Evolutionary conservation across 2,888 invertebrate genomes (phyloP).

Genomic region (Ennomos quercinarius): DNA sequence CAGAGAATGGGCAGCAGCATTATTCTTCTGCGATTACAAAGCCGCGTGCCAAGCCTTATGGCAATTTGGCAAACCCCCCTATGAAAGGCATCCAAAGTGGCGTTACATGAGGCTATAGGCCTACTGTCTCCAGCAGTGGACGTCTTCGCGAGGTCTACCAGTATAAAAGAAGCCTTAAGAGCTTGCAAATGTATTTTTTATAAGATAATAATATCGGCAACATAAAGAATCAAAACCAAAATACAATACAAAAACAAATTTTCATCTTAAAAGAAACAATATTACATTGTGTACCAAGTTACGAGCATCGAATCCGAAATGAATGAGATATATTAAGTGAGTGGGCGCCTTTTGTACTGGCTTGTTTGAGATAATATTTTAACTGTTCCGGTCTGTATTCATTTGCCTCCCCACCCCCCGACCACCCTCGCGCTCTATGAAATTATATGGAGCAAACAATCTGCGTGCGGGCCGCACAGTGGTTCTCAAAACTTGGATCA

Average conservation of each 20-base stretch:
- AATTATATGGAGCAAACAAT: conserved; percentile 77
- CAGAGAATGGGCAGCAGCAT: too few relatives aligned
- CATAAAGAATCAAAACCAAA: not conserved
- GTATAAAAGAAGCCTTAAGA: too few relatives aligned
- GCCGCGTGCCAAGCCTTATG: too few relatives aligned
- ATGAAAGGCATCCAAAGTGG: too few relatives aligned
- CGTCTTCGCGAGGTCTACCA: too few relatives aligned
- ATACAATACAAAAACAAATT: conserved; percentile 14
- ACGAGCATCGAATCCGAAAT: conserved; percentile 42
- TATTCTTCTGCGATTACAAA: too few relatives aligned
- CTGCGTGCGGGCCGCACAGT: conserved; percentile 47
- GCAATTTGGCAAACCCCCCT: too few relatives aligned
- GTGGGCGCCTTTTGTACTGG: conserved; percentile 62
- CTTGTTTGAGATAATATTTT: conserved; percentile 62
- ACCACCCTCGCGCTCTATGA: conserved; percentile 57
- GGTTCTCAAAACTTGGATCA: conserved; percentile 52
- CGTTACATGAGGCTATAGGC: too few relatives aligned
- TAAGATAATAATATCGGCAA: not conserved
- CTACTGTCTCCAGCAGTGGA: too few relatives aligned
- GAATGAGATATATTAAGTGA: conserved; percentile 67
- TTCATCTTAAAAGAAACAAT: conserved; percentile 26
- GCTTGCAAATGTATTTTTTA: not conserved
- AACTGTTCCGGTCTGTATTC: conserved; percentile 60
- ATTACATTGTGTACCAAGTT: conserved; percentile 25
- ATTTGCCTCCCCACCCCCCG: conserved; percentile 52